Evolutionary conservation across 2,888 invertebrate species (phyloP).

Genomic region (Ophioninae sp.): DNA sequence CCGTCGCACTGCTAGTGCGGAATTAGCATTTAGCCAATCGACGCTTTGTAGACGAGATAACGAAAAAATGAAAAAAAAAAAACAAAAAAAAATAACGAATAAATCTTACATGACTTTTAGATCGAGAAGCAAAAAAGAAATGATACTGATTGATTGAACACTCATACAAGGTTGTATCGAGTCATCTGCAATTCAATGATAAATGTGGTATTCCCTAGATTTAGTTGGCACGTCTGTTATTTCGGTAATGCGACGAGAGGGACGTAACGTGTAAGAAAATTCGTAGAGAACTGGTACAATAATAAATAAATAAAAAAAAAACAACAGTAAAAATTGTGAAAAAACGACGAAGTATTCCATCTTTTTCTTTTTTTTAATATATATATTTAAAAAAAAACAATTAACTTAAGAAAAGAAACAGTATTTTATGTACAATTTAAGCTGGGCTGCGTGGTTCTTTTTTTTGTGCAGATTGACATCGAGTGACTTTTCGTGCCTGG

Average conservation of each 20-base stretch:
- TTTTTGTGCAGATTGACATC: neutral
- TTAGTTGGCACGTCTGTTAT: conserved; percentile 29
- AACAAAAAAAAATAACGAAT: neutral
- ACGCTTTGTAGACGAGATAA: conserved; percentile 43
- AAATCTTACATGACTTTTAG: conserved; percentile 17
- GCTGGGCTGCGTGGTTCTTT: neutral
- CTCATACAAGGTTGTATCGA: conserved; percentile 17
- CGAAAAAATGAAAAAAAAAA: neutral
- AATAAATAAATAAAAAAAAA: conserved; percentile 6
- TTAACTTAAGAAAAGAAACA: conserved; percentile 27
- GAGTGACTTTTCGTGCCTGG: neutral
- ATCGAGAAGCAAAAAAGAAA: conserved; percentile 17
- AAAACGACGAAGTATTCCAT: conserved; percentile 7
- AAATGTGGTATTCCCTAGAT: conserved; percentile 44
- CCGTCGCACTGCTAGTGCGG: conserved; percentile 29
- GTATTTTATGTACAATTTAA: conserved; percentile 30
- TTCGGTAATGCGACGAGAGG: conserved; percentile 19
- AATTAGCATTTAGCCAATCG: conserved; percentile 36
- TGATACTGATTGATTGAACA: neutral
- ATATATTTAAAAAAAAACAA: conserved; percentile 3
- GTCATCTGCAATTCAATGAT: conserved; percentile 41
- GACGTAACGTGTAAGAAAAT: conserved; percentile 41
- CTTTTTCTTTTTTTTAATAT: conserved; percentile 30
- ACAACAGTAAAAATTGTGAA: neutral
- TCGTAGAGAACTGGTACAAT: conserved; percentile 50